Percentiles rank a stretch among this genome's conserved stretches.
These are phyloP conservation scores for Mylabris phalerata DNA, from an alignment of 1,140 invertebrate genomes.

Conservation along the genomic window DNA sequence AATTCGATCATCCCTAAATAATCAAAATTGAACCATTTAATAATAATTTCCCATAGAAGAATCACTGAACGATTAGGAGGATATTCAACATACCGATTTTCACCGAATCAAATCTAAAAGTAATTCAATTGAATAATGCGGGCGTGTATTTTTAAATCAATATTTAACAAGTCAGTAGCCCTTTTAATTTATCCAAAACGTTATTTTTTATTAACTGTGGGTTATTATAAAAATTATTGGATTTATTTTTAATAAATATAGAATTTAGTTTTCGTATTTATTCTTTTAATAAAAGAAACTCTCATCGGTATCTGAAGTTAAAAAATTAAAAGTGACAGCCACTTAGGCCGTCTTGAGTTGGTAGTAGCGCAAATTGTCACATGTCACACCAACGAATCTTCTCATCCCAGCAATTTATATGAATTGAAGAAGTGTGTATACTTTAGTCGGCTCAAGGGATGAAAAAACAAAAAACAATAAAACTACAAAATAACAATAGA, in stretches of 20 bases:
- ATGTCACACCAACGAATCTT: conserved; percentile 23
- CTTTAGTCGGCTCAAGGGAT: conserved; percentile 3
- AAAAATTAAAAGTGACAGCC: conserved; percentile 33
- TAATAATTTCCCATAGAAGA: too few species aligned
- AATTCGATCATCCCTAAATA: conserved; percentile 8
- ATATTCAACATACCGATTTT: too few species aligned
- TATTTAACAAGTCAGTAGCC: conserved; percentile 11
- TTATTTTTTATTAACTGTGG: conserved; percentile 5
- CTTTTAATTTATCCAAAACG: conserved; percentile 5
- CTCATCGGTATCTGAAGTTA: conserved; percentile 5
- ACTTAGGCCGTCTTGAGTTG: conserved; percentile 21
- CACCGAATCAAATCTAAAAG: conserved; percentile 1
- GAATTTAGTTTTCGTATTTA: neutral
- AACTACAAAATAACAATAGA: too few species aligned
- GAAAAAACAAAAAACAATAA: neutral
- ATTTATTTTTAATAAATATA: neutral
- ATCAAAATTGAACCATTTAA: too few species aligned
- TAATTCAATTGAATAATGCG: conserved; percentile 9
- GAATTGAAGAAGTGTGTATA: conserved; percentile 36
- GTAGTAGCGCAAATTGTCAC: conserved; percentile 28
- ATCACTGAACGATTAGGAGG: too few species aligned
- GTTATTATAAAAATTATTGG: neutral
- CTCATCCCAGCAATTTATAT: conserved; percentile 28
- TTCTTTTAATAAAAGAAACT: neutral
- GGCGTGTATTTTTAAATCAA: conserved; percentile 8